These are phyloP conservation scores for Numenius arquata DNA, from an alignment of 2,113 vertebrate species.

Conservation along the genomic window DNA sequence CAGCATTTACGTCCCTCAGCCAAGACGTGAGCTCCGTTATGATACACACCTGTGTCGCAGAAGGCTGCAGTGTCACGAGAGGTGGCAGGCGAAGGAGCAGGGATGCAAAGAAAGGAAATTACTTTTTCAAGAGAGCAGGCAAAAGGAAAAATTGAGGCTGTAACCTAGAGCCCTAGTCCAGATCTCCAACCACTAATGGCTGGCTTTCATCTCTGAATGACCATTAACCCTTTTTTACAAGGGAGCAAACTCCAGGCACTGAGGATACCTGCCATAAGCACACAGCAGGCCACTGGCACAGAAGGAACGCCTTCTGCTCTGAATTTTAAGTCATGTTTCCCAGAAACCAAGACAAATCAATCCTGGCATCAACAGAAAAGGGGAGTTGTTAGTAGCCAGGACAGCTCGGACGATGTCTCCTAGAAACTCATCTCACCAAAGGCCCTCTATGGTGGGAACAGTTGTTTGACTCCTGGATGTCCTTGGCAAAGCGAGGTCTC, in stretches of 20 bases:
- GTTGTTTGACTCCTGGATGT: background rate
- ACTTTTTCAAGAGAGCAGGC: background rate
- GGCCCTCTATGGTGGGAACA: background rate
- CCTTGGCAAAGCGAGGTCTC: conserved; percentile 14
- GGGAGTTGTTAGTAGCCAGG: background rate
- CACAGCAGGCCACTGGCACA: background rate
- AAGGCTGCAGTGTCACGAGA: fast-evolving
- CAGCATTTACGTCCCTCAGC: background rate
- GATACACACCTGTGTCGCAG: fast-evolving
- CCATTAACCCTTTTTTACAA: background rate
- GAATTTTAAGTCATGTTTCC: background rate
- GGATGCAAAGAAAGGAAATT: background rate
- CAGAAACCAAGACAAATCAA: background rate
- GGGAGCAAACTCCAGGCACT: background rate
- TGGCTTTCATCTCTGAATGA: background rate
- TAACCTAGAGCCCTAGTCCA: background rate
- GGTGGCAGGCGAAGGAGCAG: background rate
- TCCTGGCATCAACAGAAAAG: background rate
- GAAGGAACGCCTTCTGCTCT: background rate
- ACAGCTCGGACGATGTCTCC: fast-evolving
- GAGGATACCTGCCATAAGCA: background rate
- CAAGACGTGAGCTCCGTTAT: fast-evolving
- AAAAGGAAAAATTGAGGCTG: background rate
- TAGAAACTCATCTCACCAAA: background rate
- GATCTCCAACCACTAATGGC: background rate